phyloP scores from a whole-genome alignment of 1,140 invertebrate species.

The Helicoverpa armigera region DNA sequence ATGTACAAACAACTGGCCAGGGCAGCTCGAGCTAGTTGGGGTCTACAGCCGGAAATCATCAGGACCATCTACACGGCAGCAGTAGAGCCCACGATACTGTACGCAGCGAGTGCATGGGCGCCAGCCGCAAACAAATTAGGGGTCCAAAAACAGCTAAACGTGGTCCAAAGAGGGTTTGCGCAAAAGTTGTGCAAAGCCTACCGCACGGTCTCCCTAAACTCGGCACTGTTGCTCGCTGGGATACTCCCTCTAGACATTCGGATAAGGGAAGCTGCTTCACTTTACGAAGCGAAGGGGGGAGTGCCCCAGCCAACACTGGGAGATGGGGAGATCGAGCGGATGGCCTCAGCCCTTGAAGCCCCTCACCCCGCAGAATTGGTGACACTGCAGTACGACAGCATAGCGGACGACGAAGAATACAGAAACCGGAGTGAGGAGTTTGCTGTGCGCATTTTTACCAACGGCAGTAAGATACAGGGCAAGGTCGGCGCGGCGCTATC shows the following conservation, averaged over 20 bases:
- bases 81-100: not conserved
- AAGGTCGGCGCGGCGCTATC: constrained; percentile 7
- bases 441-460: not conserved
- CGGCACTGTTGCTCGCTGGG: too few relatives aligned
- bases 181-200: too few relatives aligned
- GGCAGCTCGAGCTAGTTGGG: too few relatives aligned
- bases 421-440: not conserved
- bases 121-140: constrained; percentile 1
- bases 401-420: not conserved
- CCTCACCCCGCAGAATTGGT: not conserved
- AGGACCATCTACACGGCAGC: constrained; percentile 1
- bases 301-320: not conserved
- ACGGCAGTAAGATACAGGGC: not conserved
- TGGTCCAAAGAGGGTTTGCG: too few relatives aligned
- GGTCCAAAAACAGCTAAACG: not conserved
- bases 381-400: not conserved
- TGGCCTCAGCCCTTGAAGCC: too few relatives aligned
- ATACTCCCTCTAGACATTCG: too few relatives aligned
- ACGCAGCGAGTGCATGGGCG: constrained; percentile 14
- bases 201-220: too few relatives aligned
- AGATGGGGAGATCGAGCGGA: not conserved
- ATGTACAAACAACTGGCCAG: too few relatives aligned
- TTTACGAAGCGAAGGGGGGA: constrained; percentile 5
- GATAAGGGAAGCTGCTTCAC: not conserved
- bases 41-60: too few relatives aligned